Conservation (phyloP, 2,113 vertebrate genomes). For the Oncorhynchus kisutch region DNA sequence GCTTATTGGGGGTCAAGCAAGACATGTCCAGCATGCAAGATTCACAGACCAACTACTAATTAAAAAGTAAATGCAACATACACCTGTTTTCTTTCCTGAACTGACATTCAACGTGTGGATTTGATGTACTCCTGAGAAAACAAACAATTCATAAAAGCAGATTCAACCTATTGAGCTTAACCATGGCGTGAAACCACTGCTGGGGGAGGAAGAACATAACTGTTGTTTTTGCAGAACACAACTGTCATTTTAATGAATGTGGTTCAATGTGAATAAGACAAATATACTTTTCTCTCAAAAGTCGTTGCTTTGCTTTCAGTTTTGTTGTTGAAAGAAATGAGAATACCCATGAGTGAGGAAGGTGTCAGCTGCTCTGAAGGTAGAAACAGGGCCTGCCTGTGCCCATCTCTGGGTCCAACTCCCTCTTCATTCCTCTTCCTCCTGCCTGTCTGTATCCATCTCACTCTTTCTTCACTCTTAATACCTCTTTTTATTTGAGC, state of each 20-base stretch:
- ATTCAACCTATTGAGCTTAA: conserved; percentile 38
- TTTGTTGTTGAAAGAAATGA: conserved; percentile 47
- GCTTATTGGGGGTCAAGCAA: not conserved
- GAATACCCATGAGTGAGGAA: conserved; percentile 32
- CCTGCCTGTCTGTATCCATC: conserved; percentile 35
- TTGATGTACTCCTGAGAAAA: conserved; percentile 14
- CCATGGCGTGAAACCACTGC: conserved; percentile 27
- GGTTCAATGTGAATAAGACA: conserved; percentile 39
- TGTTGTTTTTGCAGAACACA: conserved; percentile 40
- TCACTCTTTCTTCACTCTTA: conserved; percentile 14
- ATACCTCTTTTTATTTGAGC: conserved; percentile 45
- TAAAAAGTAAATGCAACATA: too few species aligned
- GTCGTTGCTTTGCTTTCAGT: conserved; percentile 54
- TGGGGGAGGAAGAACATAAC: conserved; percentile 13
- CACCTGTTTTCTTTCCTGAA: not conserved
- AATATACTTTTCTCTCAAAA: conserved; percentile 45
- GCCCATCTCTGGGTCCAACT: conserved; percentile 43
- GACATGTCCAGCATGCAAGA: not conserved
- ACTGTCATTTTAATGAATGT: conserved; percentile 58
- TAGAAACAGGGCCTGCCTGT: conserved; percentile 37
- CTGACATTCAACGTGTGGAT: conserved; percentile 8
- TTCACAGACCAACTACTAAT: too few species aligned
- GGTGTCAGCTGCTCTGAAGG: conserved; percentile 28
- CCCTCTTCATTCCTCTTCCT: conserved; percentile 11
- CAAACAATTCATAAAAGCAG: conserved; percentile 18